Base-by-base conservation (phyloP, 2,113 vertebrate genomes). In the Rattus rattus region DNA sequence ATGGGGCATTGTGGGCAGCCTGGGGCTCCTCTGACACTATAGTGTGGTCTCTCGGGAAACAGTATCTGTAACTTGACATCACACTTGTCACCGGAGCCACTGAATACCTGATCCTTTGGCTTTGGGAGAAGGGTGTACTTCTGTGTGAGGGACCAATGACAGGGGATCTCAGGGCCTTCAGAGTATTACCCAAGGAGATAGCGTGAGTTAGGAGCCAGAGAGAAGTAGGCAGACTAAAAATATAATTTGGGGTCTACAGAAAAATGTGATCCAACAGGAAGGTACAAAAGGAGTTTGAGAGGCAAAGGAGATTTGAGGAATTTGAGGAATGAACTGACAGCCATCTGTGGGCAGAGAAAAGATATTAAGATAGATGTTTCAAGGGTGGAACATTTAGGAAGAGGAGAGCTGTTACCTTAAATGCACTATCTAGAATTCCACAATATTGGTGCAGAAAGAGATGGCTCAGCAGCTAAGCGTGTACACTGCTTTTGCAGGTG, bases 31-130 rank as follows among this genome's bases (percentile, higher is more conserved):
- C 97, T 95, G 92, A 97, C 96, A 96, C 88, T n/a, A 16, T 70
- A 72, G 80, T 91, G 91, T 93, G 97, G 83, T 85, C 94, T 97
- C 96, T 97, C 94, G 83, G 94, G 95, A 97, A 97, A 98, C 79
- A 96, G 6, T 97, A 97, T 93, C 96, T 84, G 98, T 98, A 97
- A 98, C 96, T 95, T 86, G 97, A 98, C 96, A 97, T 94, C 88
- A 96, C 94, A 92, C 94, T 93, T 94, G 98, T 97, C 96, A 98
- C 96, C 88, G 87, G 97, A 98, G 96, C 96, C 96, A 92, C 95
- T 85, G 97, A 96, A 84, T 94, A 98, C 92, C 90, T 97, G 98
- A 98, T 98, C 97, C 95, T 92, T 95, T 59, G 90, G 87, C 94
- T 97, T 81, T 52, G 49, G 94, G 26, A 93, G 94, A 92, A 95